These are phyloP conservation scores for Phoeniculus purpureus DNA, from an alignment of 2,797 vertebrate species.

Conservation along the genomic window DNA sequence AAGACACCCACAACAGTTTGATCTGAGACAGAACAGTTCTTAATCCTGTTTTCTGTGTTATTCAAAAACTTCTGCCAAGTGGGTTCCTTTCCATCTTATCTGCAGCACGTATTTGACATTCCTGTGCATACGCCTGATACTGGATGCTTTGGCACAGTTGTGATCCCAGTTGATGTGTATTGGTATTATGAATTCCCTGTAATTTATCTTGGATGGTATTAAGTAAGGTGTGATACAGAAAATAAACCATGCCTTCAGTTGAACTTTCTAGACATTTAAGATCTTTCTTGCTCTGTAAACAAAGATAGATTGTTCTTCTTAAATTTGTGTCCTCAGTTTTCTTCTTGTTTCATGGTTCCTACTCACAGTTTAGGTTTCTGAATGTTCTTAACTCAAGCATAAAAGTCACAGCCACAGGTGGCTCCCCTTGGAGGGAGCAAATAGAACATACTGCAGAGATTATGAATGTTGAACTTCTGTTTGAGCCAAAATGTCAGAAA, in stretches of 20 bases:
- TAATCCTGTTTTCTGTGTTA: background rate
- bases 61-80: constrained; percentile 3
- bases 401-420: background rate
- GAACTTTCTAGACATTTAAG: constrained; percentile 15
- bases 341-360: background rate
- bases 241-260: constrained; percentile 23
- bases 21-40: constrained; percentile 7
- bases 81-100: constrained; percentile 31
- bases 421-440: background rate
- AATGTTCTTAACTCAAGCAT: background rate
- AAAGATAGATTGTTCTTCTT: background rate
- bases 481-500: background rate
- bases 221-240: constrained; percentile 20
- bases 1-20: background rate
- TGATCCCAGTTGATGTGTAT: constrained; percentile 27
- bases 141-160: background rate
- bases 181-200: background rate
- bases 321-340: background rate
- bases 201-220: constrained; percentile 16
- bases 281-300: constrained; percentile 34
- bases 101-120: constrained; percentile 45
- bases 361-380: background rate
- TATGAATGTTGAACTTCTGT: background rate
- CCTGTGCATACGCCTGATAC: constrained; percentile 23
- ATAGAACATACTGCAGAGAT: background rate